Conservation (phyloP, 2,797 vertebrate genomes). For the Siniperca undulata region DNA sequence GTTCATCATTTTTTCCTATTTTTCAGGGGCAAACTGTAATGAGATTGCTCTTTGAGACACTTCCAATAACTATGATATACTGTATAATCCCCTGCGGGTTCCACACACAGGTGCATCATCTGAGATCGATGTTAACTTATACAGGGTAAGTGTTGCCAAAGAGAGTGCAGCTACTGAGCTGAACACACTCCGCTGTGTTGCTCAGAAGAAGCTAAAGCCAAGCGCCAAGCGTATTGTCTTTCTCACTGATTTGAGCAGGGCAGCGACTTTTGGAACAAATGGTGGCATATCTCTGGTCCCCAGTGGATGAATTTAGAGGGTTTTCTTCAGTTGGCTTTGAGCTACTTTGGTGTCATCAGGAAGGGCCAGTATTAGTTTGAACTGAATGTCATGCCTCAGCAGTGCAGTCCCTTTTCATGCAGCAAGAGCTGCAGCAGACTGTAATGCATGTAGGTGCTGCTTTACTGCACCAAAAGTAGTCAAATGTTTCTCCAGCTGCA, state of each 20-base stretch:
- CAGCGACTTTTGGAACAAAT: conserved; percentile 42
- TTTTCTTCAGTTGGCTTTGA: conserved; percentile 29
- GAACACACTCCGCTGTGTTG: conserved; percentile 9
- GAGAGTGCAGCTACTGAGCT: conserved; percentile 29
- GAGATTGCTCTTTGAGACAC: conserved; percentile 39
- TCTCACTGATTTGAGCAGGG: conserved; percentile 37
- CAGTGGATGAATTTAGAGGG: conserved; percentile 28
- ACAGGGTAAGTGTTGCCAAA: conserved; percentile 43
- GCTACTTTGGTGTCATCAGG: conserved; percentile 33
- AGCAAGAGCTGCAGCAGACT: conserved; percentile 23
- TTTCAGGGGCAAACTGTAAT: conserved; percentile 41
- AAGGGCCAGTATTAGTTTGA: conserved; percentile 31
- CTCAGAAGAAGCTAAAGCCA: conserved; percentile 32
- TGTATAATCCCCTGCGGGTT: conserved; percentile 46
- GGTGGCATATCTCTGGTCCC: conserved; percentile 27
- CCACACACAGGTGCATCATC: conserved; percentile 31
- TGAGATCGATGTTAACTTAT: conserved; percentile 49
- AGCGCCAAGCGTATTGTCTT: conserved; percentile 34
- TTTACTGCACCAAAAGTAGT: conserved; percentile 38
- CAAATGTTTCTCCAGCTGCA: background rate
- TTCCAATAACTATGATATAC: conserved; percentile 57
- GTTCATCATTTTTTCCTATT: conserved; percentile 28
- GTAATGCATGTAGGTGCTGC: conserved; percentile 30
- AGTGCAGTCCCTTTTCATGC: conserved; percentile 29
- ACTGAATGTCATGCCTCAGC: conserved; percentile 35